Evolutionary conservation across 1,140 invertebrate species (phyloP).

Genomic region (Zaprionus gabonicus): DNA sequence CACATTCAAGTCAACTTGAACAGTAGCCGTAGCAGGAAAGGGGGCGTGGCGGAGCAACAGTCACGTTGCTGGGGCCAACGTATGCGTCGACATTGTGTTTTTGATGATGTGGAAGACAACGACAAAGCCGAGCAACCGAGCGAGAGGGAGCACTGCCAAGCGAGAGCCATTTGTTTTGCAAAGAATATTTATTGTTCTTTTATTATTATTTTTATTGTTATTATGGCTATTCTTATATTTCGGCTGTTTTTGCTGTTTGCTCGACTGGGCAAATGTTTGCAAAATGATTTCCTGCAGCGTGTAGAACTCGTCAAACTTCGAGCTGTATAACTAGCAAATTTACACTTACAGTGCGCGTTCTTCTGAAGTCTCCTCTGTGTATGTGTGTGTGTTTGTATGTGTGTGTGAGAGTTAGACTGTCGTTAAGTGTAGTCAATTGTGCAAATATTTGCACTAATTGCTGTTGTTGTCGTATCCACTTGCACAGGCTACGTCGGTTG

Average conservation of each 20-base stretch:
- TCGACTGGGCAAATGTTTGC: constrained; percentile 37
- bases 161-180: constrained; percentile 61
- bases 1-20: constrained; percentile 34
- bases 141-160: constrained; percentile 13
- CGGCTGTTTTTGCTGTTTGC: constrained; percentile 2
- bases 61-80: constrained; percentile 27
- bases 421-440: constrained; percentile 37
- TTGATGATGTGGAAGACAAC: constrained; percentile 48
- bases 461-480: constrained; percentile 47
- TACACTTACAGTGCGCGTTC: constrained; percentile 75
- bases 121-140: constrained; percentile 25
- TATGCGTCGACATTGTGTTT: constrained; percentile 11
- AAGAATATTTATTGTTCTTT: constrained; percentile 55
- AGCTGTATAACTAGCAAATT: constrained; percentile 69
- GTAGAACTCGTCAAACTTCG: constrained; percentile 51
- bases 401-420: constrained; percentile 8
- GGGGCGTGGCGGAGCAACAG: constrained; percentile 10
- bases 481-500: background rate
- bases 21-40: constrained; percentile 30
- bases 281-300: constrained; percentile 63
- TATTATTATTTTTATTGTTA: constrained; percentile 50
- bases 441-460: constrained; percentile 49
- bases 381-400: background rate
- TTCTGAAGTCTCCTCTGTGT: constrained; percentile 39
- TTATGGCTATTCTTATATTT: constrained; percentile 43